phyloP scores from a whole-genome alignment of 2,113 vertebrate species.

The Rostratula benghalensis region DNA sequence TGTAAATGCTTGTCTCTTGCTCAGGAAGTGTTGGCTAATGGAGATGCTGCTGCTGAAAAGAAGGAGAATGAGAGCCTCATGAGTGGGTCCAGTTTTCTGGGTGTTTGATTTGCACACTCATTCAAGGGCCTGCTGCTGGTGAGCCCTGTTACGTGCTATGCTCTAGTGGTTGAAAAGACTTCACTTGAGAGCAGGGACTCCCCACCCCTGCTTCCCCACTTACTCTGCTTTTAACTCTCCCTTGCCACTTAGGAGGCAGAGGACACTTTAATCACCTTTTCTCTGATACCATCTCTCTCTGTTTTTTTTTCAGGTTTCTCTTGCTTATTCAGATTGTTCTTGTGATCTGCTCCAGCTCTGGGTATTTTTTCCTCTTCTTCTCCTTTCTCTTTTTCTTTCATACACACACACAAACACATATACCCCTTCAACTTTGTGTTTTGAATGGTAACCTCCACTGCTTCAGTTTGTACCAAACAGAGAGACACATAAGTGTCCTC shows the following conservation, averaged over 20 bases:
- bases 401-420: background rate
- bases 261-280: background rate
- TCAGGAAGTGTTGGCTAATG: background rate
- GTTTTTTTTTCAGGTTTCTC: background rate
- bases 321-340: background rate
- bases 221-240: background rate
- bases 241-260: background rate
- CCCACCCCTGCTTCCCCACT: background rate
- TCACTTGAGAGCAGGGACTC: background rate
- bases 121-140: background rate
- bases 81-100: background rate
- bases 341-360: background rate
- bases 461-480: background rate
- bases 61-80: background rate
- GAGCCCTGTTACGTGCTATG: rapidly evolving
- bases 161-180: background rate
- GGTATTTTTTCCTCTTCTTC: background rate
- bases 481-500: background rate
- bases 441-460: background rate
- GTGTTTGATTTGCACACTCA: background rate
- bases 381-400: background rate
- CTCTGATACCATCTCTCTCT: background rate
- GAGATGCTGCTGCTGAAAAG: background rate
- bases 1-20: background rate
- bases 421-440: background rate